Evolutionary conservation across 64 coral and sea anemone species (phyloP).

Genomic region (Cladopsammia gracilis): DNA sequence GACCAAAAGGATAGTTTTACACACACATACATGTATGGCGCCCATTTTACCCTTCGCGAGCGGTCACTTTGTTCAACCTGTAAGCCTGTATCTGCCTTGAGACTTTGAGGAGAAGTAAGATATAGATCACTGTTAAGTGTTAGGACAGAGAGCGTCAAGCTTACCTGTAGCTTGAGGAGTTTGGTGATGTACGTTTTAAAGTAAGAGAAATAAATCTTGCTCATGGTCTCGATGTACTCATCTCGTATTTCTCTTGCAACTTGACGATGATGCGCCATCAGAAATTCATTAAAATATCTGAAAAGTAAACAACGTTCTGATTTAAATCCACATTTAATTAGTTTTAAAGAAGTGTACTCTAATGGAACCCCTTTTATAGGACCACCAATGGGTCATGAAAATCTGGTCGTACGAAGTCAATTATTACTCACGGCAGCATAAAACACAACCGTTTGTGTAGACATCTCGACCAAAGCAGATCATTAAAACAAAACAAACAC

Average conservation of each 20-base stretch:
- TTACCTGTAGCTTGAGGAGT: slow-evolving; percentile 89
- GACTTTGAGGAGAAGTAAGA: neutral
- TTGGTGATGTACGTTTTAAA: slow-evolving; percentile 96
- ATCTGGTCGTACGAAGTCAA: too few species aligned
- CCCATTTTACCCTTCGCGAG: too few species aligned
- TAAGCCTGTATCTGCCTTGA: too few species aligned
- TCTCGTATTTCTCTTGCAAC: slow-evolving; percentile 95
- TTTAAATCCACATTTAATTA: neutral
- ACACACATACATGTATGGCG: too few species aligned
- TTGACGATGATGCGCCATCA: slow-evolving; percentile 96
- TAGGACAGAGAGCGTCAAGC: neutral
- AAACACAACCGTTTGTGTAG: too few species aligned
- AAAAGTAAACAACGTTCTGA: neutral
- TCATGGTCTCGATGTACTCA: slow-evolving; percentile 97
- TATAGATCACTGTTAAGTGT: neutral
- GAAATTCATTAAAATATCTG: slow-evolving; percentile 98
- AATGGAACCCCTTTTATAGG: neutral
- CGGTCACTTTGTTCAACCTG: too few species aligned
- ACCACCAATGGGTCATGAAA: neutral
- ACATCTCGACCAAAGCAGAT: too few species aligned
- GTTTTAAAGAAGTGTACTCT: neutral
- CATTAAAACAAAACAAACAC: too few species aligned
- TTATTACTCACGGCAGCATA: too few species aligned
- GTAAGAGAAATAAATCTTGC: slow-evolving; percentile 99
- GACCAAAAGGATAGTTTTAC: too few species aligned